phyloP scores from a whole-genome alignment of 2,113 vertebrate genomes.

The Petrocephalus microphthalmus region DNA sequence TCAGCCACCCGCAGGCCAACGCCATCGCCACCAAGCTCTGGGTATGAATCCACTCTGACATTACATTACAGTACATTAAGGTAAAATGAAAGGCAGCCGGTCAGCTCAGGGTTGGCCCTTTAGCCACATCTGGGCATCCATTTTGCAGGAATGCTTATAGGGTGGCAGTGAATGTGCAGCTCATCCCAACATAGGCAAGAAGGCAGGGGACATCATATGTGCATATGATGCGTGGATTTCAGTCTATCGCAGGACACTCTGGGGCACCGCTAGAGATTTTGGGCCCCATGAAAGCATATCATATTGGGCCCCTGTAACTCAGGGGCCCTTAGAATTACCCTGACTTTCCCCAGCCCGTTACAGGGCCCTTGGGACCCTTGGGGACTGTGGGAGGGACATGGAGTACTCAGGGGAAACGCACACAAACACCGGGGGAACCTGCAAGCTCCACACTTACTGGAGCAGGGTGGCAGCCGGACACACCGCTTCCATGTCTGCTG shows the following conservation, averaged over 20 bases:
- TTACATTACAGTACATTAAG: not conserved
- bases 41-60: constrained; percentile 41
- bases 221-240: no score
- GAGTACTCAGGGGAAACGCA: not conserved
- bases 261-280: not conserved
- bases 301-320: not conserved
- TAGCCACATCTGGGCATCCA: not conserved
- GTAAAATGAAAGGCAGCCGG: not conserved
- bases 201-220: not conserved
- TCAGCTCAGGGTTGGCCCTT: not conserved
- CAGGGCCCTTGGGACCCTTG: not conserved
- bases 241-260: not conserved
- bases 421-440: not conserved
- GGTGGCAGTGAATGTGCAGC: not conserved
- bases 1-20: constrained; percentile 52
- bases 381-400: not conserved
- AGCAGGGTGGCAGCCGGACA: not conserved
- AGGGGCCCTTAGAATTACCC: not conserved
- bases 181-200: not conserved
- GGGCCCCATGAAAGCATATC: not conserved
- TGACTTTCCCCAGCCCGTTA: not conserved
- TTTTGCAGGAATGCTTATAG: not conserved
- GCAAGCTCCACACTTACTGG: not conserved
- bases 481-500: no score
- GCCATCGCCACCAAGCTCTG: constrained; percentile 61